phyloP scores from a whole-genome alignment of 1,140 invertebrate genomes.

The Drosophila cardini region DNA sequence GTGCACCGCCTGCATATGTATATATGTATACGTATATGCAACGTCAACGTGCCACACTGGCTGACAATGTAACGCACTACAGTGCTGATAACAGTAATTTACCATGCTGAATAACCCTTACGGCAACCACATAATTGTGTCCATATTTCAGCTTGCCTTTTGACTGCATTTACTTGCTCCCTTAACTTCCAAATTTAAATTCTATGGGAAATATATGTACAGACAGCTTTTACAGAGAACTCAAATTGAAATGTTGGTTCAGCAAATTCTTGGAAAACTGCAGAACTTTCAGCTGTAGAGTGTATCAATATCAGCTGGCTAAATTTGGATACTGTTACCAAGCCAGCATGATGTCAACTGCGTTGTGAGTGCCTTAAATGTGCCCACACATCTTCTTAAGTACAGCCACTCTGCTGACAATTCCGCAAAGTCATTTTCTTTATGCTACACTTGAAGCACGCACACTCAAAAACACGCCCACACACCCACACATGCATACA shows the following conservation, averaged over 20 bases:
- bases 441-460: constrained; percentile 36
- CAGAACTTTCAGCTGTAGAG: background rate
- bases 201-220: too few species aligned
- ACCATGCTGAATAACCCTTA: constrained; percentile 4
- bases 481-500: constrained; percentile 10
- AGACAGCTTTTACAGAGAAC: background rate
- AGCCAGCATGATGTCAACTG: background rate
- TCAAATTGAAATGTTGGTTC: background rate
- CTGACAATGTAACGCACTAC: constrained; percentile 13
- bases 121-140: background rate
- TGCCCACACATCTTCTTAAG: constrained; percentile 23
- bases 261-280: background rate
- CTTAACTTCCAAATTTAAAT: background rate
- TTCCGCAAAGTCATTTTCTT: constrained; percentile 36
- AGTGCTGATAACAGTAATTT: constrained; percentile 23
- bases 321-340: constrained; percentile 6
- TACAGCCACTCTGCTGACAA: constrained; percentile 31
- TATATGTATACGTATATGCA: background rate
- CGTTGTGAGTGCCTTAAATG: constrained; percentile 17
- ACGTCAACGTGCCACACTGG: constrained; percentile 10
- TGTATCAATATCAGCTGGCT: constrained; percentile 17
- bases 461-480: constrained; percentile 12
- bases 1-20: background rate
- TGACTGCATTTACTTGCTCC: background rate
- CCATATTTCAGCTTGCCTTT: constrained; percentile 5